These are phyloP conservation scores for Anthonomus grandis DNA, from an alignment of 1,140 invertebrate genomes.

Conservation along the genomic window DNA sequence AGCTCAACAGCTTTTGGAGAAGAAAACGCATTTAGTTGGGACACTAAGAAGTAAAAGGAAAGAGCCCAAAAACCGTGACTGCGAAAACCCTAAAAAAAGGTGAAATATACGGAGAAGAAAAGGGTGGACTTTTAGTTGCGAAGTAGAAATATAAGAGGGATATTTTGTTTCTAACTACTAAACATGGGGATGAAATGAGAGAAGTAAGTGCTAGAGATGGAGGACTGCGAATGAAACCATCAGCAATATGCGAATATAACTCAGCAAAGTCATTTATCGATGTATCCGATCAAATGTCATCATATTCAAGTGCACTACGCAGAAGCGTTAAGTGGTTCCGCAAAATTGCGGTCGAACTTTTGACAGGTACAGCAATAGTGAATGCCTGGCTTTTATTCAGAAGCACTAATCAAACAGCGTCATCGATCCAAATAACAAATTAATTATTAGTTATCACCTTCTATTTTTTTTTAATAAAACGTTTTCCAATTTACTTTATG, in stretches of 20 bases:
- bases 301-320: constrained; percentile 33
- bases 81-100: constrained; percentile 40
- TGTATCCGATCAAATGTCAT: constrained; percentile 42
- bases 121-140: constrained; percentile 47
- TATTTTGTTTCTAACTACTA: constrained; percentile 43
- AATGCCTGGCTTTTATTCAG: too few species aligned
- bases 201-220: constrained; percentile 36
- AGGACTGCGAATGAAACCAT: constrained; percentile 29
- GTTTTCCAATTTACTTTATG: too few species aligned
- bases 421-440: too few species aligned
- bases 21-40: constrained; percentile 42
- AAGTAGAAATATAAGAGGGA: constrained; percentile 47
- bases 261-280: constrained; percentile 40
- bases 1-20: constrained; percentile 46
- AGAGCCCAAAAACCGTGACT: constrained; percentile 41
- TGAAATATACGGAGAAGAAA: constrained; percentile 34
- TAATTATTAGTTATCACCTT: too few species aligned
- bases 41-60: constrained; percentile 46
- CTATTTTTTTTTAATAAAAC: too few species aligned
- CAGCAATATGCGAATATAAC: constrained; percentile 39
- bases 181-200: constrained; percentile 13
- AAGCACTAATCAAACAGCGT: too few species aligned
- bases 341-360: neutral
- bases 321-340: constrained; percentile 31
- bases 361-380: too few species aligned